Base-by-base conservation (phyloP, 2,797 vertebrate genomes). In the Leucoraja ocellata region DNA sequence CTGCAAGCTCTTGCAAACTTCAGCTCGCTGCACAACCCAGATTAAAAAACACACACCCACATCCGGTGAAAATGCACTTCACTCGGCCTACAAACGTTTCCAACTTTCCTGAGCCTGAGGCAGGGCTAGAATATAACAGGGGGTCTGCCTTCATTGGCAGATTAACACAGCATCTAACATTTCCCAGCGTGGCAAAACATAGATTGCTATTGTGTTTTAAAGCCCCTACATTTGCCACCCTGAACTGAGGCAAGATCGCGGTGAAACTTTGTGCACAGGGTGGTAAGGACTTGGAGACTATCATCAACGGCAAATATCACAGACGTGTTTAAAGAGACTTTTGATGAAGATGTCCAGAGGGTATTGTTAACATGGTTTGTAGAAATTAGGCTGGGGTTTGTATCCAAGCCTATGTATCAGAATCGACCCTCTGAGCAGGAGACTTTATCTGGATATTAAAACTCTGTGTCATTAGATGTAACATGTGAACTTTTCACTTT, bases 21-120 rank as follows among this genome's bases (percentile, higher is more conserved):
- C 93, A 94, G 92, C 94, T 94, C 93, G 94, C 95, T 95, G 95
- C 94, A 93, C 94, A 95, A 93, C 92, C 94, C 81, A 95, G 95
- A 95, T 95, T 46, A 95, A 95, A 95, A 94, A 73, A 83, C 93
- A 95, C 88, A 93, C 88, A 94, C 96, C 97, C 97, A 97, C 97
- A 97, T 98, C 97, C 97, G 97, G 96, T 94, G 94, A 95, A 68
- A 68, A 88, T 76, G 74, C 39, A 92, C 39, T 76, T 54, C 23
- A 58, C 65, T 28, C 68, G 9, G 90, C 21, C 36, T 76, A 39
- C 21, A 76, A 68, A 32, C 14, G 6, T 28, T 76, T 28, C 73
- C 9, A 92, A 63, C 54, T 21, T 73, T 32, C 16, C n/a, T 68
- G 14, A 18, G n/a, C 28, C 61, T 23, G 18, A 88, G n/a, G 88